Conservation (phyloP, 2,888 invertebrate genomes). For the Tridacna crocea region DNA sequence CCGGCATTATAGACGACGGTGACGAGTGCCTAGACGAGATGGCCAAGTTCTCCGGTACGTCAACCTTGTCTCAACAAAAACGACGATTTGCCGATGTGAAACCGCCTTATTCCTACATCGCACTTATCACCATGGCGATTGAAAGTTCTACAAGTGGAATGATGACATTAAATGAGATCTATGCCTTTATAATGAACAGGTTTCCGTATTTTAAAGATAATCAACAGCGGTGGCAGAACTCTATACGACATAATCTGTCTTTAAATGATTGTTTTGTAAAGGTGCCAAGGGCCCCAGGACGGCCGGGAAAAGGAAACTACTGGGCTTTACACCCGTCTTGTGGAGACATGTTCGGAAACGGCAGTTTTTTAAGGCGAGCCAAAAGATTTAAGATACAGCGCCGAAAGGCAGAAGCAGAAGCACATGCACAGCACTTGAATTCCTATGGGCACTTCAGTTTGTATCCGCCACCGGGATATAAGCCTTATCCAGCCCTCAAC, state of each 20-base stretch:
- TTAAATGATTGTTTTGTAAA: slow-evolving; percentile 99
- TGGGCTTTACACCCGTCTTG: slow-evolving; percentile 83
- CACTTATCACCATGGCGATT: slow-evolving; percentile 99
- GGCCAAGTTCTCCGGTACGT: slow-evolving; percentile 67
- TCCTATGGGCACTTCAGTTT: slow-evolving; percentile 77
- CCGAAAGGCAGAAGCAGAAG: slow-evolving; percentile 61
- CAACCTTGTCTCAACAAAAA: slow-evolving; percentile 80
- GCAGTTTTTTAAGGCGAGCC: slow-evolving; percentile 82
- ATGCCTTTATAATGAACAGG: slow-evolving; percentile 94
- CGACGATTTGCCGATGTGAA: slow-evolving; percentile 91
- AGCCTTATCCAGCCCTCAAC: slow-evolving; percentile 73
- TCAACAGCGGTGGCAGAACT: slow-evolving; percentile 89
- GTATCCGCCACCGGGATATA: slow-evolving; percentile 72
- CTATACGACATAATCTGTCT: slow-evolving; percentile 93
- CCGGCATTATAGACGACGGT: slow-evolving; percentile 49
- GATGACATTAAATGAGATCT: slow-evolving; percentile 94
- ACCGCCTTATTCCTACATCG: slow-evolving; percentile 99
- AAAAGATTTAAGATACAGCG: slow-evolving; percentile 80
- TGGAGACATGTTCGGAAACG: slow-evolving; percentile 84
- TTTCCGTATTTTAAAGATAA: slow-evolving; percentile 94
- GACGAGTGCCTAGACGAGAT: slow-evolving; percentile 48
- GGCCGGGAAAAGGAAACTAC: slow-evolving; percentile 84
- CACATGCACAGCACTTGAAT: slow-evolving; percentile 73
- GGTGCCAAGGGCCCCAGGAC: slow-evolving; percentile 86
- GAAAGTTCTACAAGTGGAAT: slow-evolving; percentile 99